Evolutionary conservation across 1,140 invertebrate species (phyloP).

Genomic region (Macrobrachium nipponense): DNA sequence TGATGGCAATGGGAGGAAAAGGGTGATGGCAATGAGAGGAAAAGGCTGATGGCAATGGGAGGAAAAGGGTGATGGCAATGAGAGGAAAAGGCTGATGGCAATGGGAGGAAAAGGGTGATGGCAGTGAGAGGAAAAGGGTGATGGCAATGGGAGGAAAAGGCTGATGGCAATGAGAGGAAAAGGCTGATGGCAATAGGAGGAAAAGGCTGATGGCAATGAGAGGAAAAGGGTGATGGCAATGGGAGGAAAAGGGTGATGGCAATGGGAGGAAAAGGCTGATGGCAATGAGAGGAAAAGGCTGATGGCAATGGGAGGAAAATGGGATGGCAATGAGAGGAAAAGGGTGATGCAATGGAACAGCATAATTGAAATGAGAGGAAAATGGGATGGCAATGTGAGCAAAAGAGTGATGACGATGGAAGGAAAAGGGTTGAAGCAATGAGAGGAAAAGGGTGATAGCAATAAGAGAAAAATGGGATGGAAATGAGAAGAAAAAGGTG

Average conservation of each 20-base stretch:
- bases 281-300: neutral
- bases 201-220: neutral
- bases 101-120: neutral
- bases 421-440: neutral
- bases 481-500: neutral
- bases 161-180: neutral
- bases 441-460: neutral
- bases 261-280: neutral
- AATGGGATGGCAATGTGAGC: neutral
- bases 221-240: neutral
- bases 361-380: neutral
- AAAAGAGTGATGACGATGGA: neutral
- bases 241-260: neutral
- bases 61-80: neutral
- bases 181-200: neutral
- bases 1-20: neutral
- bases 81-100: neutral
- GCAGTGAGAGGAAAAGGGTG: neutral
- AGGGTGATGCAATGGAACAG: neutral
- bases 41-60: too few relatives aligned
- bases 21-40: too few relatives aligned
- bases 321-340: neutral
- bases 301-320: neutral
- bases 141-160: neutral
- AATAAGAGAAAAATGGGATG: neutral